A percentile compares a stretch with the other conserved stretches of the same genome.
These are phyloP conservation scores for Odontomyia ornata DNA, from an alignment of 2,888 invertebrate genomes.

Conservation along the genomic window DNA sequence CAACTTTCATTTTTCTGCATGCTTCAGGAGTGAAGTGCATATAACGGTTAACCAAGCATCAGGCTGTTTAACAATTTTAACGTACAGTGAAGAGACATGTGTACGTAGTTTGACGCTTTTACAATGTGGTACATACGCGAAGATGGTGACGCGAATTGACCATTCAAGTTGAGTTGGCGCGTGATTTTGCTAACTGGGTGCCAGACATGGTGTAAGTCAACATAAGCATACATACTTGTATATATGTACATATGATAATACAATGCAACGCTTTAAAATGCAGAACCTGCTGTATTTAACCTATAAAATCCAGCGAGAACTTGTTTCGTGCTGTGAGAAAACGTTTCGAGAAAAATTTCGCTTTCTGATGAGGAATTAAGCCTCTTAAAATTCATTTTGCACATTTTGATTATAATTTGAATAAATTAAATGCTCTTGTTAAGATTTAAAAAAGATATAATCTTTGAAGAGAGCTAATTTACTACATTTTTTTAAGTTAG, in stretches of 20 bases:
- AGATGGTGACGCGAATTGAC: neutral
- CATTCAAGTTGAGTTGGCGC: neutral
- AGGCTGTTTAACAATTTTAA: neutral
- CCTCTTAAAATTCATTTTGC: no score
- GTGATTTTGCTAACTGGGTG: neutral
- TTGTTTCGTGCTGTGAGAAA: neutral
- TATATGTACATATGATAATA: no score
- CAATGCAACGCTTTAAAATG: no score
- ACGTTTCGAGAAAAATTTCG: no score
- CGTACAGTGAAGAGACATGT: no score
- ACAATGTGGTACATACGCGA: neutral
- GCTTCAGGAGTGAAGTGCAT: neutral
- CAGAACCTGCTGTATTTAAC: neutral
- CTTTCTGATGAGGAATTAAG: no score
- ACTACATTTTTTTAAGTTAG: no score
- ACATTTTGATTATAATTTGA: no score
- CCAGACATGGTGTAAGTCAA: neutral
- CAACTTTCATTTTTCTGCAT: constrained; percentile 40
- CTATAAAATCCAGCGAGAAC: neutral
- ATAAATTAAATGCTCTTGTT: no score
- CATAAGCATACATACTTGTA: no score
- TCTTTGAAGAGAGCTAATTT: no score
- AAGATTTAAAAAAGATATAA: no score
- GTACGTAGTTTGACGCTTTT: neutral
- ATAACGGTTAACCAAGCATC: neutral